These are phyloP conservation scores for Epizoanthus rinbou DNA, from an alignment of 92 coral and sea anemone genomes.

Conservation along the genomic window DNA sequence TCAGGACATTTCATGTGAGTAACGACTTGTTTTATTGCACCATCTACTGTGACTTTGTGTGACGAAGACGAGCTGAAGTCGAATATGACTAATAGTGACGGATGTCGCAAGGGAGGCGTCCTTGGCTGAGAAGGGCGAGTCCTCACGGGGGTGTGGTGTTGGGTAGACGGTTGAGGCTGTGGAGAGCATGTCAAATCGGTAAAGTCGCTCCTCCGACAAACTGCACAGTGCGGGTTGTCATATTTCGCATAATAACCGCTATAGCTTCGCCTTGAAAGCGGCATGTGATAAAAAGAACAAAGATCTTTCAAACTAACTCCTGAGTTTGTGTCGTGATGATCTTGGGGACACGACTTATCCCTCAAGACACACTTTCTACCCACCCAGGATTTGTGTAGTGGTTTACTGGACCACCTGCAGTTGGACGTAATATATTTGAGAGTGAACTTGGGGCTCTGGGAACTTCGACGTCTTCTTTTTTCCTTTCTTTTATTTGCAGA, in stretches of 20 bases:
- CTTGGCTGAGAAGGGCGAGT: no score
- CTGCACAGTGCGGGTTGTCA: conserved; percentile 43
- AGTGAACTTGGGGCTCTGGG: background rate
- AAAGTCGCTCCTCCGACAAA: conserved; percentile 27
- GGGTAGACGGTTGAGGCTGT: no score
- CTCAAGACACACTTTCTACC: conserved; percentile 22
- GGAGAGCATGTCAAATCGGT: background rate
- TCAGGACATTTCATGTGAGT: conserved; percentile 5
- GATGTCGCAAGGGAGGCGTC: no score
- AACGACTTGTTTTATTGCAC: background rate
- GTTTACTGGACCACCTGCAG: background rate
- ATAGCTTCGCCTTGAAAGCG: background rate
- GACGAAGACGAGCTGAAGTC: conserved; percentile 6
- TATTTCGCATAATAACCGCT: background rate
- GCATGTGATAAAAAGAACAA: conserved; percentile 17
- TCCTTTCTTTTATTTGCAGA: background rate
- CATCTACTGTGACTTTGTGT: background rate
- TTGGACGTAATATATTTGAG: background rate
- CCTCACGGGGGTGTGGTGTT: no score
- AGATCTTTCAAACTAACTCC: conserved; percentile 11
- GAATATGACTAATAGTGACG: background rate
- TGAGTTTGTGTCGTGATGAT: background rate
- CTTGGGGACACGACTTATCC: background rate
- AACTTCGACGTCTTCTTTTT: background rate
- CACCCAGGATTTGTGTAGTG: conserved; percentile 5